A percentile compares a stretch with the other conserved stretches of the same genome.
Conservation (phyloP, 2,113 vertebrate genomes). For the Nycticryphes semicollaris region DNA sequence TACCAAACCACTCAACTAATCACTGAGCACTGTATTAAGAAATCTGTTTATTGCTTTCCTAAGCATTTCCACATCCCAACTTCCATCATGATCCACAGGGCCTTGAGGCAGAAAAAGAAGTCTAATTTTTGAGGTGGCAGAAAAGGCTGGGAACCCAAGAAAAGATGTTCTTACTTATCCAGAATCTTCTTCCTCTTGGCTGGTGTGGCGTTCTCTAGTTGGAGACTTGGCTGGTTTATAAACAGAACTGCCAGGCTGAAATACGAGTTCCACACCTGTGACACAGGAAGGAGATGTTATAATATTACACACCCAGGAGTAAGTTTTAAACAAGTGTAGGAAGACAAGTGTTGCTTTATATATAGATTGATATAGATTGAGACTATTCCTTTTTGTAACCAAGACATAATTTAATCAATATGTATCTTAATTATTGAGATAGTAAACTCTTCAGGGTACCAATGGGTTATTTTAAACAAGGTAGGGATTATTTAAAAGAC, state of each 20-base stretch:
- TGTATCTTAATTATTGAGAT: background rate
- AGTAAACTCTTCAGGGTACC: background rate
- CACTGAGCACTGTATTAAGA: background rate
- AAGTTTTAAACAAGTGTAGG: background rate
- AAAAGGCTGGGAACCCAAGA: background rate
- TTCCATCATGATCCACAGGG: background rate
- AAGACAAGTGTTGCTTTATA: background rate
- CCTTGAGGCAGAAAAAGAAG: background rate
- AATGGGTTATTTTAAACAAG: background rate
- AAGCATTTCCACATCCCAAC: background rate
- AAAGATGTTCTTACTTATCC: slow-evolving; percentile 87
- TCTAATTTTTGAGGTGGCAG: background rate
- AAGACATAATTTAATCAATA: background rate
- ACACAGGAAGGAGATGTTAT: slow-evolving; percentile 15
- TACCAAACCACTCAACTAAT: background rate
- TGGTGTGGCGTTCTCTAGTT: slow-evolving; percentile 88
- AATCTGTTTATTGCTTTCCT: background rate
- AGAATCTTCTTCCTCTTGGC: slow-evolving; percentile 93
- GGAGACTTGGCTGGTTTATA: slow-evolving; percentile 98
- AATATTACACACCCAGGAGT: background rate
- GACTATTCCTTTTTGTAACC: background rate
- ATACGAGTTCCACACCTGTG: slow-evolving; percentile 97
- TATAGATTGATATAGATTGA: background rate
- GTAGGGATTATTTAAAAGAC: background rate
- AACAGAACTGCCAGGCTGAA: slow-evolving; percentile 96